phyloP scores from a whole-genome alignment of 1,140 invertebrate species.

The Druon quercuslanigerum region DNA sequence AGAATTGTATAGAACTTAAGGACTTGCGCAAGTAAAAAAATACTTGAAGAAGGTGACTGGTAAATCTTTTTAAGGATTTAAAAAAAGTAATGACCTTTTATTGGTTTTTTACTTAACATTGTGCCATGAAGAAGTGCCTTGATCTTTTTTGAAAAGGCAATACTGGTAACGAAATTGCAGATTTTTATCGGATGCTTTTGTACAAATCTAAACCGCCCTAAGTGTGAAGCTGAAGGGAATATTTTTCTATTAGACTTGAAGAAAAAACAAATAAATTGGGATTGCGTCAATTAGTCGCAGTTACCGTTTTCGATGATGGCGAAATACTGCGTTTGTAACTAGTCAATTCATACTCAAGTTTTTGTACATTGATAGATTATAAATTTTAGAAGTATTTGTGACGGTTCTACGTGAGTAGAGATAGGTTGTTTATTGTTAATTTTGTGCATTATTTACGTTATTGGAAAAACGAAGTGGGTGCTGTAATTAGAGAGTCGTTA shows the following conservation, averaged over 20 bases:
- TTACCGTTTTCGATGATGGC: conserved; percentile 33
- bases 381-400: conserved; percentile 7
- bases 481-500: conserved; percentile 14
- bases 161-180: not conserved
- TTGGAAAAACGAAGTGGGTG: conserved; percentile 4
- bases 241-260: conserved; percentile 9
- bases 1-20: conserved; percentile 40
- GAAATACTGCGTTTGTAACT: conserved; percentile 67
- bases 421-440: conserved; percentile 33
- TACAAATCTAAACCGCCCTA: not conserved
- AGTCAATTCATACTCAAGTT: conserved; percentile 61
- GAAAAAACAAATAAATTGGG: not conserved
- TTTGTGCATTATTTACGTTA: conserved; percentile 16
- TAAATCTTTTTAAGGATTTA: conserved; percentile 1
- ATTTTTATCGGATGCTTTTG: conserved; percentile 14
- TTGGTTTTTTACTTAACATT: conserved; percentile 43
- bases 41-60: conserved; percentile 7
- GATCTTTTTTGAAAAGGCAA: conserved; percentile 26
- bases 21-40: conserved; percentile 11
- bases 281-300: not conserved
- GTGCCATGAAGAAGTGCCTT: conserved; percentile 62
- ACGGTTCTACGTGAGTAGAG: conserved; percentile 35
- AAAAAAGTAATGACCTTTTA: not conserved
- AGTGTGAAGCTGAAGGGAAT: not conserved
- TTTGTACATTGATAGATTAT: conserved; percentile 34